A percentile compares a stretch with the other conserved stretches of the same genome.
These are phyloP conservation scores for Motacilla tschutschensis DNA, from an alignment of 2,113 vertebrate species.

Conservation along the genomic window DNA sequence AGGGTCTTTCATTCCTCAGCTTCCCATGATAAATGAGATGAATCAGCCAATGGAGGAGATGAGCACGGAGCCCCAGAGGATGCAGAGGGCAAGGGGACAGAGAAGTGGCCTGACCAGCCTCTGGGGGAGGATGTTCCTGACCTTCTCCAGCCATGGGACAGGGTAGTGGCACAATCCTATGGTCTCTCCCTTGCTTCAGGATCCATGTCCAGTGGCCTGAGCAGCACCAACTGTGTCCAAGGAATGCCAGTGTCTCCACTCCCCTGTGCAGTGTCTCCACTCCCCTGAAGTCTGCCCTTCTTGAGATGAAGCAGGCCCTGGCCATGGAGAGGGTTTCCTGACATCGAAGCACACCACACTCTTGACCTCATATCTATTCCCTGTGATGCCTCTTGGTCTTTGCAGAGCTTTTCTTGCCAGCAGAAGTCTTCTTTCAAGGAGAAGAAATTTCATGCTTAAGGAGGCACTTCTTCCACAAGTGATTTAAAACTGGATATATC, in stretches of 20 bases:
- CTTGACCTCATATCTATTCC: background rate
- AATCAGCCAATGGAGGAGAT: background rate
- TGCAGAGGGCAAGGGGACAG: background rate
- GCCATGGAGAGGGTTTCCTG: background rate
- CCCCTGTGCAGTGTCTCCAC: background rate
- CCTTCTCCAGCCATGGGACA: background rate
- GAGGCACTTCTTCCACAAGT: background rate
- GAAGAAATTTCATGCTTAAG: conserved; percentile 10
- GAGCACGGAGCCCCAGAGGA: accelerated
- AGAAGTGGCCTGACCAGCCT: background rate
- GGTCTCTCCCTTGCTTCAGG: background rate
- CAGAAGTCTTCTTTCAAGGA: background rate
- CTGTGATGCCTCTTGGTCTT: background rate
- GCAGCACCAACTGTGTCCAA: background rate
- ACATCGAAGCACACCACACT: accelerated
- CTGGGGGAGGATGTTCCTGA: background rate
- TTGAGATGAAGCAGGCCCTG: background rate
- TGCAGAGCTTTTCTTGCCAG: background rate
- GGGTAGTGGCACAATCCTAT: background rate
- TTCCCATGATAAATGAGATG: background rate
- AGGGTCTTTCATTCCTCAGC: background rate
- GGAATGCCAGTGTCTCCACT: background rate
- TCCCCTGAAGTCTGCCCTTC: background rate
- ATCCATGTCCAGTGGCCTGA: background rate
- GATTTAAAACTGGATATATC: conserved; percentile 51